Evolutionary conservation across 2,797 vertebrate genomes (phyloP).

Genomic region (Artibeus jamaicensis): DNA sequence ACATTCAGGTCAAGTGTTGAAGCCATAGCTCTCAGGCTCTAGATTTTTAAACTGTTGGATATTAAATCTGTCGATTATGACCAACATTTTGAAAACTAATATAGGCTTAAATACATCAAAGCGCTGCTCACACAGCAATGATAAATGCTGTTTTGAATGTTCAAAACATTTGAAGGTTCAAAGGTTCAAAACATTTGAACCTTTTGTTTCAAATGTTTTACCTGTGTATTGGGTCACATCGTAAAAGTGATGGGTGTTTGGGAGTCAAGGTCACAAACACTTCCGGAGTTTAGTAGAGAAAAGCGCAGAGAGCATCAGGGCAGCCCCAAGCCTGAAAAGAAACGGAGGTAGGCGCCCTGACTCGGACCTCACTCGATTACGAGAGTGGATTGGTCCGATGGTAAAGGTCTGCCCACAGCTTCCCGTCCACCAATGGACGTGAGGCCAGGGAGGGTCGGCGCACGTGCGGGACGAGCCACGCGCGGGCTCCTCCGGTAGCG

Average conservation of each 20-base stretch:
- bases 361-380: rapidly evolving
- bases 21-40: background rate
- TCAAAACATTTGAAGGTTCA: no score
- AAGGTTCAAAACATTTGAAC: no score
- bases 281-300: rapidly evolving
- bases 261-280: background rate
- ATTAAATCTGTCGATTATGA: background rate
- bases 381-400: background rate
- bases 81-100: background rate
- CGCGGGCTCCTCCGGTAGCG: background rate
- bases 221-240: background rate
- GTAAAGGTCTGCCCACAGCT: background rate
- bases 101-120: background rate
- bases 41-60: background rate
- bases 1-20: background rate
- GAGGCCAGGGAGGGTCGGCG: background rate
- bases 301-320: rapidly evolving
- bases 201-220: background rate
- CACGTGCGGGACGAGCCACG: background rate
- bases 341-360: rapidly evolving
- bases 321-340: rapidly evolving
- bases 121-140: background rate
- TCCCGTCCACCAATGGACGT: conserved; percentile 11
- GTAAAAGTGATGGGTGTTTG: background rate
- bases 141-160: background rate